Evolutionary conservation across 2,888 invertebrate genomes (phyloP), one percentile per base, ranked within the genome.

Genomic region (Tolmerus cingulatus): DNA sequence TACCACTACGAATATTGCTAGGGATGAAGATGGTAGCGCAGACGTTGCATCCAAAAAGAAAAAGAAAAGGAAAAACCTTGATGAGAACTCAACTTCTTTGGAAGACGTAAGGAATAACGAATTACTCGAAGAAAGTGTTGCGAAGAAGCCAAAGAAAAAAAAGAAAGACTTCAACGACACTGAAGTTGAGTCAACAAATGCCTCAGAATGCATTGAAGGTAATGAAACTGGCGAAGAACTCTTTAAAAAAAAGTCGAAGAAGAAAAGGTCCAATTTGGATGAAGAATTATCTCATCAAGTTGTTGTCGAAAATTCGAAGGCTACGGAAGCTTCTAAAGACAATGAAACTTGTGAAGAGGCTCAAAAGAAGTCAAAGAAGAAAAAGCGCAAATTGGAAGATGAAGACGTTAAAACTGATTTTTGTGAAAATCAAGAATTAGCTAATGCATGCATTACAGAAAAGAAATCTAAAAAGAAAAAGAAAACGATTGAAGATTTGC

Each of bases 71-170:
- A 46, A 46, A 51, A 51, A 51, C 5, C 4, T 51, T 51, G n/a
- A 51, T 51, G 46, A 16, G 0, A 51, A 51, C 9, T 51, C 57
- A 19, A 57, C n/a, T 19, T 2, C 19, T 23, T 9, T 19, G 57
- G 57, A 57, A 19, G 5, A n/a, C n/a, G 12, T 9, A 30, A 79
- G 34, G 7, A 7, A 87, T 8, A 74, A 5, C 2, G 46, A 78
- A 9, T 74, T 43, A 43, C 87, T 84, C 8, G 82, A 87, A 34
- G 87, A 88, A 78, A 66, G 27, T 14, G 66, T 84, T 14, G 87
- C 87, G 1, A 30, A 87, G 74, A 85, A 40, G 5, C 23, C 40
- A 46, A 85, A 43, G 9, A 40, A 23, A 30, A 74, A 43, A 43
- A 66, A 27, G 2, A 66, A 66, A 14, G 8, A 51, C 19, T n/a